These are phyloP conservation scores for Pentalonia nigronervosa DNA, from an alignment of 1,140 invertebrate genomes.

Conservation along the genomic window DNA sequence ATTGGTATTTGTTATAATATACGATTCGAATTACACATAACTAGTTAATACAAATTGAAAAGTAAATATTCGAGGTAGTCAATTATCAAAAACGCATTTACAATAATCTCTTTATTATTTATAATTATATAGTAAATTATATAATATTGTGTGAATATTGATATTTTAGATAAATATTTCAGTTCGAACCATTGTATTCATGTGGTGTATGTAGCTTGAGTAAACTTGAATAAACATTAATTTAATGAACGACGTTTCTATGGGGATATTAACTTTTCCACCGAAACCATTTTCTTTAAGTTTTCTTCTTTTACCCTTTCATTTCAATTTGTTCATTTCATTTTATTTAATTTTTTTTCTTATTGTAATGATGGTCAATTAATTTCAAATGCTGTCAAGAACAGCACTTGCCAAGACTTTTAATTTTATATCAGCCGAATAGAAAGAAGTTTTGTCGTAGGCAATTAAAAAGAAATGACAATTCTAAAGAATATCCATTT, in stretches of 20 bases:
- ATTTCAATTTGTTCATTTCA: not conserved
- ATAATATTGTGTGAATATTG: not conserved
- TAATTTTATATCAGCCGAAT: not conserved
- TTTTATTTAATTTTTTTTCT: not conserved
- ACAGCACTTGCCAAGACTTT: not conserved
- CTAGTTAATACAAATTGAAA: not conserved
- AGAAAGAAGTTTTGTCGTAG: not conserved
- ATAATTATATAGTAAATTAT: not conserved
- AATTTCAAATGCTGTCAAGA: slow-evolving; percentile 35
- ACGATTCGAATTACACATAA: not conserved
- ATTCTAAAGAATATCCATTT: slow-evolving; percentile 27
- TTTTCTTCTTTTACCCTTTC: not conserved
- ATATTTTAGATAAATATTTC: not conserved
- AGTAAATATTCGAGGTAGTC: not conserved
- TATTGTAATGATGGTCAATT: slow-evolving; percentile 12
- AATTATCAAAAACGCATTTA: not conserved
- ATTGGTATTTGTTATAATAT: not conserved
- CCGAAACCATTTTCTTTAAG: not conserved
- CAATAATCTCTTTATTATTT: not conserved
- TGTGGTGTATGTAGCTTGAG: not conserved
- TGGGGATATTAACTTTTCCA: not conserved
- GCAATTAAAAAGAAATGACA: slow-evolving; percentile 28
- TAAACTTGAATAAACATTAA: slow-evolving; percentile 4
- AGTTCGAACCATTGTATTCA: not conserved
- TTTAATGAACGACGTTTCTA: not conserved